These are phyloP conservation scores for Crematogaster levior DNA, from an alignment of 2,888 invertebrate genomes.

Conservation along the genomic window DNA sequence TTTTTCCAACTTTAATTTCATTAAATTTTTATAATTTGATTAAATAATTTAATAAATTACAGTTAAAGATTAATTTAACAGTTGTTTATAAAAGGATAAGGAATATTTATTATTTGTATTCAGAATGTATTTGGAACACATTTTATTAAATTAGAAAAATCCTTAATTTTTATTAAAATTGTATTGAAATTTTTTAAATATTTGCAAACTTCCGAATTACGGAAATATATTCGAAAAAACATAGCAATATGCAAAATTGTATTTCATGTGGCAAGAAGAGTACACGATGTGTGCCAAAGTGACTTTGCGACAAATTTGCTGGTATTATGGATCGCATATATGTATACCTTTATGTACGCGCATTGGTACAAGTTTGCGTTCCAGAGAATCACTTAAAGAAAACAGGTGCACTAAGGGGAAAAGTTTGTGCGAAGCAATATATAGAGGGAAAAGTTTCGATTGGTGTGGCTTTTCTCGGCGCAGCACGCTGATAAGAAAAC, in stretches of 20 bases:
- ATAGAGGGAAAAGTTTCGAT: constrained; percentile 13
- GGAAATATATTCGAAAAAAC: constrained; percentile 2
- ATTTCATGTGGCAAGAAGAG: constrained; percentile 4
- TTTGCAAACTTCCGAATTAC: background rate
- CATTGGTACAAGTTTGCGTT: background rate
- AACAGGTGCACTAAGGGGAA: constrained; percentile 8
- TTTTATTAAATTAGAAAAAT: background rate
- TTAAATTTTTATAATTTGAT: background rate
- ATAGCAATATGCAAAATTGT: background rate
- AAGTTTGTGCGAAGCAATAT: constrained; percentile 18
- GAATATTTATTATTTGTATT: background rate
- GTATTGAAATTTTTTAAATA: background rate
- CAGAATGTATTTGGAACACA: background rate
- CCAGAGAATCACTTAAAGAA: constrained; percentile 6
- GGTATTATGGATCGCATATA: background rate
- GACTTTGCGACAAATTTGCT: background rate
- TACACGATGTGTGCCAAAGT: background rate
- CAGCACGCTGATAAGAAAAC: constrained; percentile 10
- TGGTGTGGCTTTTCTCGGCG: background rate
- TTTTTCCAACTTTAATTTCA: background rate
- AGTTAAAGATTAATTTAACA: background rate
- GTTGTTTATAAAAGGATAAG: background rate
- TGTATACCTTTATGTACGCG: background rate
- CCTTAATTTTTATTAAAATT: no score
- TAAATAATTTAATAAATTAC: background rate